Evolutionary conservation across 2,797 vertebrate genomes (phyloP).

Genomic region (Apogon hyalosoma): DNA sequence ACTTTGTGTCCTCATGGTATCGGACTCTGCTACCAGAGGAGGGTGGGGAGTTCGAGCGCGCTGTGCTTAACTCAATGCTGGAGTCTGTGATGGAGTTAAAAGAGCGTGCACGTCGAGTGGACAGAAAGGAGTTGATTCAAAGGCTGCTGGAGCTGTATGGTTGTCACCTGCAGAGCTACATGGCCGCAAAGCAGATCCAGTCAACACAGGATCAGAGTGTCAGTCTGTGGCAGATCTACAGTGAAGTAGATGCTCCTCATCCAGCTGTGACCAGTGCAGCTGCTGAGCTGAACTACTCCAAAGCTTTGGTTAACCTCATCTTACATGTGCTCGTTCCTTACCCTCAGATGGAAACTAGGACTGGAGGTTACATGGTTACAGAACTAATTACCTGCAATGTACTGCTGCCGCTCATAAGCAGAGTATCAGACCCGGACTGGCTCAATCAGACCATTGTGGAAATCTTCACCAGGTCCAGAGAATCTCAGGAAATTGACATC

Average conservation of each 20-base stretch:
- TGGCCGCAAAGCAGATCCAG: slow-evolving; percentile 81
- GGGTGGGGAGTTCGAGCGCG: slow-evolving; percentile 85
- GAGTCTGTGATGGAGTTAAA: slow-evolving; percentile 87
- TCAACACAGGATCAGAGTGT: slow-evolving; percentile 31
- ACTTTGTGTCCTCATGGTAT: slow-evolving; percentile 96
- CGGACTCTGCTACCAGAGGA: slow-evolving; percentile 83
- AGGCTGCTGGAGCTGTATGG: slow-evolving; percentile 87
- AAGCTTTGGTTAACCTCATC: slow-evolving; percentile 85
- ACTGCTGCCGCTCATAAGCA: slow-evolving; percentile 87
- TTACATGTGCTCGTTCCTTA: slow-evolving; percentile 86
- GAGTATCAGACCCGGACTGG: slow-evolving; percentile 92
- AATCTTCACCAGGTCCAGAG: slow-evolving; percentile 83
- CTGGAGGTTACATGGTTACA: slow-evolving; percentile 89
- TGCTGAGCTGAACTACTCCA: slow-evolving; percentile 84
- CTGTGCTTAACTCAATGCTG: slow-evolving; percentile 87
- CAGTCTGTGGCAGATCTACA: slow-evolving; percentile 88
- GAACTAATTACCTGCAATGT: slow-evolving; percentile 94
- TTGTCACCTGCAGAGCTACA: slow-evolving; percentile 91
- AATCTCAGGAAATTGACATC: slow-evolving; percentile 54
- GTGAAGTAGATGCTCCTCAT: slow-evolving; percentile 78
- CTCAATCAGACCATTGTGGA: slow-evolving; percentile 90
- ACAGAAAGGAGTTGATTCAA: slow-evolving; percentile 81
- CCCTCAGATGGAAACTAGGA: slow-evolving; percentile 91
- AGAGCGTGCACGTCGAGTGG: slow-evolving; percentile 80
- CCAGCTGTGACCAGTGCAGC: slow-evolving; percentile 80